phyloP scores from a whole-genome alignment of 2,113 vertebrate genomes.

The Gnathochromis pfefferi region DNA sequence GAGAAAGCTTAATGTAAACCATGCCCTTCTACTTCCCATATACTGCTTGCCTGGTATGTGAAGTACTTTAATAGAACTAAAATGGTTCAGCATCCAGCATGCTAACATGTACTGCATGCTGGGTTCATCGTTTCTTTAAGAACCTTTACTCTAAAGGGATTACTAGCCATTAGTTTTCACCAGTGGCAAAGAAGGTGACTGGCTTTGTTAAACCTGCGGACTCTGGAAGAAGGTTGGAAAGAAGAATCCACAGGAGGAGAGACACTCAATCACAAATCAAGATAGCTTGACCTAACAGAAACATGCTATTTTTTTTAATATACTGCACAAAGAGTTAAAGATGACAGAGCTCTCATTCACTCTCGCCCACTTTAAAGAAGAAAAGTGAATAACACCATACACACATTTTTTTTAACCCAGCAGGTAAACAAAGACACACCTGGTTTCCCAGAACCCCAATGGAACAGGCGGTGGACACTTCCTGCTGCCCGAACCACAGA shows the following conservation, averaged over 20 bases:
- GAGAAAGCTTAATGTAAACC: neutral
- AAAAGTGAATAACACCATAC: neutral
- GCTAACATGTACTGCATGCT: neutral
- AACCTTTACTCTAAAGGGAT: neutral
- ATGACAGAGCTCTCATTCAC: neutral
- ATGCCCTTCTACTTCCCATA: neutral
- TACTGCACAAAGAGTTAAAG: neutral
- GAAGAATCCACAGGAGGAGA: neutral
- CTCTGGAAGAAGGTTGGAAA: neutral
- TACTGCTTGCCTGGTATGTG: neutral
- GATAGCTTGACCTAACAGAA: neutral
- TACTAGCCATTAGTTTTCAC: neutral
- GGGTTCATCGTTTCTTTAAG: neutral
- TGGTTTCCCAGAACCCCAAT: constrained; percentile 86
- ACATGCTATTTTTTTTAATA: neutral
- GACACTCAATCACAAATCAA: neutral
- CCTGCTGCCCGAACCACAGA: constrained; percentile 78
- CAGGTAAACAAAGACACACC: constrained; percentile 65
- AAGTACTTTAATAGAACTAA: neutral
- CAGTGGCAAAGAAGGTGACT: neutral
- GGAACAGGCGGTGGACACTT: constrained; percentile 83
- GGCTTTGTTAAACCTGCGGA: neutral
- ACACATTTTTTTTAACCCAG: neutral
- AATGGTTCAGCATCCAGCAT: neutral
- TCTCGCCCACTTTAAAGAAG: neutral